phyloP scores from a whole-genome alignment of 2,888 invertebrate genomes.

The Lasioglossum calceatum region DNA sequence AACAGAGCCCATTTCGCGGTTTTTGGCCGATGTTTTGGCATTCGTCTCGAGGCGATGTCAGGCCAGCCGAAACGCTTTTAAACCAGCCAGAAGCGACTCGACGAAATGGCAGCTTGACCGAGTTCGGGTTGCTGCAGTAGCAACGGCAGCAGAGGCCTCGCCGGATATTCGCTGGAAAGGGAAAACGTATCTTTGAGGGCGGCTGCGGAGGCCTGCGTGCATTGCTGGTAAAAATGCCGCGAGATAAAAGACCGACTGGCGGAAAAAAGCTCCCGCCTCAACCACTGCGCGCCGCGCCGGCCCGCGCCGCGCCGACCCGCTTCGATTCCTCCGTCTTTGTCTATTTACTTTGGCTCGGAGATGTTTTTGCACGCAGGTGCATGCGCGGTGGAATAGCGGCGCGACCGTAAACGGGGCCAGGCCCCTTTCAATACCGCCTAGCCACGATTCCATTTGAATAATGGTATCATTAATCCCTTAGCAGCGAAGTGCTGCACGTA shows the following conservation, averaged over 20 bases:
- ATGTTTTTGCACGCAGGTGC: slow-evolving; percentile 30
- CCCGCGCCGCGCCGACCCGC: not conserved
- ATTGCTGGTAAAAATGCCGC: slow-evolving; percentile 30
- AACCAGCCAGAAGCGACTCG: slow-evolving; percentile 51
- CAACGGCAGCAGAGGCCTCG: not conserved
- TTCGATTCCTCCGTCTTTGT: slow-evolving; percentile 33
- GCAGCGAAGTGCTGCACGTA: slow-evolving; percentile 30
- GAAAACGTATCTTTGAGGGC: slow-evolving; percentile 49
- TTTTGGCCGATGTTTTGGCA: slow-evolving; percentile 33
- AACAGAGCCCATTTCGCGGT: not conserved
- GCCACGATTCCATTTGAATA: slow-evolving; percentile 53
- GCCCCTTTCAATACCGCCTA: slow-evolving; percentile 42
- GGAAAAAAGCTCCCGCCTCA: slow-evolving; percentile 25
- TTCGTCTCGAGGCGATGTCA: slow-evolving; percentile 35
- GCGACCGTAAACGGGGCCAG: not conserved
- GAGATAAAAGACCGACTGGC: slow-evolving; percentile 34
- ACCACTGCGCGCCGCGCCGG: not conserved
- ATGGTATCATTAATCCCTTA: slow-evolving; percentile 60
- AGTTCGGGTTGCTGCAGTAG: slow-evolving; percentile 43
- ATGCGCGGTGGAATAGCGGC: slow-evolving; percentile 23
- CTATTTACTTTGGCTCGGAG: slow-evolving; percentile 36
- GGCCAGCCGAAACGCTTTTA: slow-evolving; percentile 53
- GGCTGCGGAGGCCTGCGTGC: slow-evolving; percentile 16
- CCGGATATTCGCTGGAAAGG: slow-evolving; percentile 32
- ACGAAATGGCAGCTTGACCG: slow-evolving; percentile 69